Evolutionary conservation across 2,888 invertebrate genomes (phyloP).

Genomic region (Tholera decimalis): DNA sequence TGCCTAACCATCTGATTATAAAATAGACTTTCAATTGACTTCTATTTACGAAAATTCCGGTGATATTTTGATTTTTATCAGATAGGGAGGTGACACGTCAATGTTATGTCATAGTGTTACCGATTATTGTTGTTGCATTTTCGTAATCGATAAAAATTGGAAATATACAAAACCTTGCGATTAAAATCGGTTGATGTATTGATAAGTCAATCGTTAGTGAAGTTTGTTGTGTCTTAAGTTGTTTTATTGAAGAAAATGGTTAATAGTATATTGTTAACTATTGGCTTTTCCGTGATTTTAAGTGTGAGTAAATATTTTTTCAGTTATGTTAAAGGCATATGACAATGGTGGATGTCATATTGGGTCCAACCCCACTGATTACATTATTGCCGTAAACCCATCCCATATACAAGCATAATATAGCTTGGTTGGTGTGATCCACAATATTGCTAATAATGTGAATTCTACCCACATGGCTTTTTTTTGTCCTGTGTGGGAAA

Average conservation of each 20-base stretch:
- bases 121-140: conserved; percentile 61
- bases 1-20: conserved; percentile 15
- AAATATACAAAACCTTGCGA: conserved; percentile 69
- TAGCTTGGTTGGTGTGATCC: too few species aligned
- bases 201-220: conserved; percentile 59
- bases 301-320: conserved; percentile 59
- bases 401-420: too few species aligned
- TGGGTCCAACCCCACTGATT: too few species aligned
- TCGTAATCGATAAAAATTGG: conserved; percentile 69
- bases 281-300: conserved; percentile 55
- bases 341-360: neutral
- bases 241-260: conserved; percentile 58
- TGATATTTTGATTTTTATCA: conserved; percentile 33
- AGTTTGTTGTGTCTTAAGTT: conserved; percentile 59
- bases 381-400: too few species aligned
- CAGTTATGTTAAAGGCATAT: neutral
- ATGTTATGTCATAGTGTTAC: conserved; percentile 47
- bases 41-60: conserved; percentile 8
- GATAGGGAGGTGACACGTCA: conserved; percentile 40
- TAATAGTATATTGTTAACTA: conserved; percentile 41
- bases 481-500: too few species aligned
- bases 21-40: conserved; percentile 26
- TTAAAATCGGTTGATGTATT: conserved; percentile 65
- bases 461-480: too few species aligned
- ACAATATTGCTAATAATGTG: too few species aligned